These are phyloP conservation scores for Ditylenchus dipsaci DNA, from an alignment of 1,140 invertebrate species.

Conservation along the genomic window DNA sequence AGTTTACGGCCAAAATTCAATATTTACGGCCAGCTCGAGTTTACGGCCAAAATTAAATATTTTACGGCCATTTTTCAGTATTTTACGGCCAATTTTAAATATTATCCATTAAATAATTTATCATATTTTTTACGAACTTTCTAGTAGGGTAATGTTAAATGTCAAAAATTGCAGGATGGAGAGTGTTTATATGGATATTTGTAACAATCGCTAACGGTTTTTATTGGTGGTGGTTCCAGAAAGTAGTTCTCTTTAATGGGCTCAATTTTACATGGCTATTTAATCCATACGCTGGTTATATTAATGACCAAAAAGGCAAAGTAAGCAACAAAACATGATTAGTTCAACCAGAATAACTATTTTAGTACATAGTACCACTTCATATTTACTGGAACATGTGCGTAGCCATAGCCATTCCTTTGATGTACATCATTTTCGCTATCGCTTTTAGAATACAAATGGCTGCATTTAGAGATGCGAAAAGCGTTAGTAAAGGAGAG, in stretches of 20 bases:
- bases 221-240: neutral
- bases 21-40: too few species aligned
- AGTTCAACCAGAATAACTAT: neutral
- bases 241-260: slow-evolving; percentile 33
- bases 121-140: too few species aligned
- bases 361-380: slow-evolving; percentile 1
- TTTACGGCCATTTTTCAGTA: too few species aligned
- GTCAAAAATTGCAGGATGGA: too few species aligned
- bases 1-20: too few species aligned
- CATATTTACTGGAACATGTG: neutral
- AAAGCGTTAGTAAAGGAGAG: neutral
- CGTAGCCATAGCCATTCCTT: neutral
- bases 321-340: neutral
- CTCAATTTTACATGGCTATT: slow-evolving; percentile 42
- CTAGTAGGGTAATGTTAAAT: too few species aligned
- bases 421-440: slow-evolving; percentile 9
- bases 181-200: too few species aligned
- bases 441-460: slow-evolving; percentile 1
- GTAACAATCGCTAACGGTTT: too few species aligned
- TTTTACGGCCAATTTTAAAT: too few species aligned
- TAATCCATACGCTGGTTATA: slow-evolving; percentile 46
- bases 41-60: too few species aligned
- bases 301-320: slow-evolving; percentile 15
- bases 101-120: too few species aligned
- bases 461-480: neutral